phyloP scores from a whole-genome alignment of 1,140 invertebrate species.

The Trichogramma pretiosum region DNA sequence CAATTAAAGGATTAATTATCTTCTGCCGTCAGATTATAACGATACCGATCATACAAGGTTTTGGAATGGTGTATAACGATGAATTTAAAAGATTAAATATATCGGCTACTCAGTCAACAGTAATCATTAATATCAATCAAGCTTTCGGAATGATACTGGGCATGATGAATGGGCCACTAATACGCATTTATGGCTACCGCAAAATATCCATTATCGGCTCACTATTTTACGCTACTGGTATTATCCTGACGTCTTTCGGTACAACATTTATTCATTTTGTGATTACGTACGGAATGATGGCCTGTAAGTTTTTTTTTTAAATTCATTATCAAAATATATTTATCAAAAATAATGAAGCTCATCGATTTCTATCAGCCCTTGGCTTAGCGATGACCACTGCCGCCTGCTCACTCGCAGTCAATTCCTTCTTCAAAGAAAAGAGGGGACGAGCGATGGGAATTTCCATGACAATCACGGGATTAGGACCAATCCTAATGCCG shows the following conservation, averaged over 20 bases:
- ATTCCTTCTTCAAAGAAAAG: slow-evolving; percentile 60
- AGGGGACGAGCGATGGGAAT: slow-evolving; percentile 60
- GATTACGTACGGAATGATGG: slow-evolving; percentile 54
- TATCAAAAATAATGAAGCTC: background rate
- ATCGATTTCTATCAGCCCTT: slow-evolving; percentile 46
- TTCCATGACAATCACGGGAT: slow-evolving; percentile 59
- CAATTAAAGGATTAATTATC: too few relatives aligned
- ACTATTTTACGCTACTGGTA: slow-evolving; percentile 42
- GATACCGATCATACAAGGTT: slow-evolving; percentile 52
- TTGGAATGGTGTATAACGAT: slow-evolving; percentile 57
- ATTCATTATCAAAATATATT: slow-evolving; percentile 10
- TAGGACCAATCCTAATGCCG: slow-evolving; percentile 67
- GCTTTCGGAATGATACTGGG: slow-evolving; percentile 55
- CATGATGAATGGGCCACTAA: slow-evolving; percentile 50
- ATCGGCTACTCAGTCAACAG: slow-evolving; percentile 46
- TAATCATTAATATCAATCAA: slow-evolving; percentile 53
- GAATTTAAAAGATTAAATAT: slow-evolving; percentile 52
- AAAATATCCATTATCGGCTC: slow-evolving; percentile 48
- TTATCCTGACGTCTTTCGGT: slow-evolving; percentile 45
- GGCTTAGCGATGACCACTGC: slow-evolving; percentile 57
- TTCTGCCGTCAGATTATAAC: slow-evolving; percentile 50
- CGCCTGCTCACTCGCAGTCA: slow-evolving; percentile 62
- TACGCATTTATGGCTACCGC: slow-evolving; percentile 49
- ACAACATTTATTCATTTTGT: slow-evolving; percentile 47
- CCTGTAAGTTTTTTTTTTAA: slow-evolving; percentile 46